Evolutionary conservation across 2,113 vertebrate genomes (phyloP).

Genomic region (Pseudorhombus dupliciocellatus): DNA sequence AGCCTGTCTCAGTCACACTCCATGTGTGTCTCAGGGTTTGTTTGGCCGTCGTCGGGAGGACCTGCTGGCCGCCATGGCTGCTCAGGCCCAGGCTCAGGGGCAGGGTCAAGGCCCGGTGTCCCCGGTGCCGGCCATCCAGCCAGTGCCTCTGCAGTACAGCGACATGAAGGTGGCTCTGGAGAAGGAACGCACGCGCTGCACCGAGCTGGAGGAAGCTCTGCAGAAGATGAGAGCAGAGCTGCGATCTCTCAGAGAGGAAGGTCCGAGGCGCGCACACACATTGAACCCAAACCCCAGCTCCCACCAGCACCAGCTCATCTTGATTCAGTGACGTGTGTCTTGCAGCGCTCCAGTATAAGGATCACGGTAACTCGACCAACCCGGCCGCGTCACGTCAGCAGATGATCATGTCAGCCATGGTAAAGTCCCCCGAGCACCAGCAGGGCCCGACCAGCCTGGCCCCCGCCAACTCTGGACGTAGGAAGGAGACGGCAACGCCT

Average conservation of each 20-base stretch:
- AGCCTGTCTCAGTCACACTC: background rate
- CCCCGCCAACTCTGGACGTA: slow-evolving; percentile 90
- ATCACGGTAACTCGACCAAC: slow-evolving; percentile 86
- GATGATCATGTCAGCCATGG: slow-evolving; percentile 95
- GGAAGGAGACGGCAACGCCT: slow-evolving; percentile 92
- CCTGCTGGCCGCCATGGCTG: slow-evolving; percentile 87
- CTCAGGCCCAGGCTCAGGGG: slow-evolving; percentile 83
- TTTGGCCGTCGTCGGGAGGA: slow-evolving; percentile 98
- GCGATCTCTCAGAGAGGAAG: slow-evolving; percentile 93
- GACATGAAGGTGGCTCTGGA: slow-evolving; percentile 97
- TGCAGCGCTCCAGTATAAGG: slow-evolving; percentile 95
- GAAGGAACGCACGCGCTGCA: slow-evolving; percentile 93
- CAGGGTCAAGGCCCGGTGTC: slow-evolving; percentile 79
- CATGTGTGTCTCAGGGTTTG: slow-evolving; percentile 87
- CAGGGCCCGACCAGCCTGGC: slow-evolving; percentile 88
- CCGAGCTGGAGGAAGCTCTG: slow-evolving; percentile 95
- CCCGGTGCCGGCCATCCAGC: slow-evolving; percentile 79
- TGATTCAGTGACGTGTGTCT: slow-evolving; percentile 7
- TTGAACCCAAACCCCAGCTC: too few species aligned
- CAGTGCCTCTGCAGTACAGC: slow-evolving; percentile 95
- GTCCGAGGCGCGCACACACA: too few species aligned
- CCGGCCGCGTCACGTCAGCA: slow-evolving; percentile 92
- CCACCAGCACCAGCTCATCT: background rate
- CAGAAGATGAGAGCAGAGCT: slow-evolving; percentile 98
- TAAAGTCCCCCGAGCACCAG: slow-evolving; percentile 97